These are phyloP conservation scores for Scarus forsteni DNA, from an alignment of 2,797 vertebrate genomes.

Conservation along the genomic window DNA sequence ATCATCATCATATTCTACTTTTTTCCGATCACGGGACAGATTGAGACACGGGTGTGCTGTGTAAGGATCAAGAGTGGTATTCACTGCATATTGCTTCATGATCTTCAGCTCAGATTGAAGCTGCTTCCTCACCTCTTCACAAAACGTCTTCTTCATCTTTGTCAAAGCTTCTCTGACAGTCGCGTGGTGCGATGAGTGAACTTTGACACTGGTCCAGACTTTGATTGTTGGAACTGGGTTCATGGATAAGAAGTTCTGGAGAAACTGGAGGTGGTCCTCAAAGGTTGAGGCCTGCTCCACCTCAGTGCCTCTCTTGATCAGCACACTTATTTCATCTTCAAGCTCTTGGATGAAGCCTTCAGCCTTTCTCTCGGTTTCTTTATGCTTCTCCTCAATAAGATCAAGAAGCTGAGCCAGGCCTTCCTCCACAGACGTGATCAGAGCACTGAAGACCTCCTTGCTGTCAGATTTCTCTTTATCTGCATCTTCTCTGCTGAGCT, in stretches of 20 bases:
- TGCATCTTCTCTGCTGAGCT: slow-evolving; percentile 72
- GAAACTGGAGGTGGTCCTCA: slow-evolving; percentile 4
- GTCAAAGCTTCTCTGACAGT: neutral
- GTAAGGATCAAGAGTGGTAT: neutral
- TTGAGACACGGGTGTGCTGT: neutral
- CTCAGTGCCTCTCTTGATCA: neutral
- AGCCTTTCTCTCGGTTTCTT: neutral
- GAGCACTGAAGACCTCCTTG: slow-evolving; percentile 37
- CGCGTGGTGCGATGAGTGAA: neutral
- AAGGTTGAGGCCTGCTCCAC: neutral
- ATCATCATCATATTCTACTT: neutral
- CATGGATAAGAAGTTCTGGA: neutral
- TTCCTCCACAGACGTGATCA: neutral
- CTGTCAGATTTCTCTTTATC: slow-evolving; percentile 66
- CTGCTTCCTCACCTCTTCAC: neutral
- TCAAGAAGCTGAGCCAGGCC: slow-evolving; percentile 1
- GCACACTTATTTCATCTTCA: neutral
- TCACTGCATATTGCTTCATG: neutral
- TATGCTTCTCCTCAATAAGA: neutral
- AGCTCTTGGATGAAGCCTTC: slow-evolving; percentile 6
- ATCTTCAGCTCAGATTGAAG: neutral
- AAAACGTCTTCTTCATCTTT: neutral
- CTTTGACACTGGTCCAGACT: slow-evolving; percentile 5
- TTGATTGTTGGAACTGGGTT: neutral
- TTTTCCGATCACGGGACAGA: neutral